A percentile compares a stretch with the other conserved stretches of the same genome.
phyloP scores from a whole-genome alignment of 2,797 vertebrate species.

The Protonibea diacanthus region DNA sequence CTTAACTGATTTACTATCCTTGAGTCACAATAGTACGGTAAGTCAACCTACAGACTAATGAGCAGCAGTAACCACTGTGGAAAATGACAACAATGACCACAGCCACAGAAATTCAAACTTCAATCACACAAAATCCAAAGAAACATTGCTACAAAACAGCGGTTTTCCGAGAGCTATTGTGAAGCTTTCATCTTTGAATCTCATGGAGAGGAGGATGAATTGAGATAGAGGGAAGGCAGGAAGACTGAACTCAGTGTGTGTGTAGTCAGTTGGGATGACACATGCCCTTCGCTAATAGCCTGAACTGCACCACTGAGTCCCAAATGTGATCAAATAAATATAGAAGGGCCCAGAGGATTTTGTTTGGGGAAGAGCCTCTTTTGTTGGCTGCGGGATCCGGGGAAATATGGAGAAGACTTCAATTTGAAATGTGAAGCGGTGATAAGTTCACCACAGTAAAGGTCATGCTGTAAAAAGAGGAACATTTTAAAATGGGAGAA shows the following conservation, averaged over 20 bases:
- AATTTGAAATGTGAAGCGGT: slow-evolving; percentile 37
- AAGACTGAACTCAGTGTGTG: neutral
- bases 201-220: neutral
- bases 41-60: neutral
- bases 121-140: neutral
- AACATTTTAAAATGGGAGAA: slow-evolving; percentile 25
- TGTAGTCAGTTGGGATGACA: slow-evolving; percentile 25
- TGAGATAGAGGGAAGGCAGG: neutral
- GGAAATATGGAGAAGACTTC: slow-evolving; percentile 1
- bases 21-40: neutral
- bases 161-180: neutral
- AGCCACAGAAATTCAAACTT: neutral
- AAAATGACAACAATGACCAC: neutral
- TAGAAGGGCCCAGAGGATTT: slow-evolving; percentile 21
- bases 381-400: slow-evolving; percentile 12
- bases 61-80: neutral
- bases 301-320: slow-evolving; percentile 31
- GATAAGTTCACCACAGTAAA: slow-evolving; percentile 38
- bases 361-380: slow-evolving; percentile 31
- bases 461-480: slow-evolving; percentile 8
- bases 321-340: slow-evolving; percentile 46
- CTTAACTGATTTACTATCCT: neutral
- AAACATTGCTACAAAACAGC: neutral
- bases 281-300: slow-evolving; percentile 38
- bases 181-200: slow-evolving; percentile 5